phyloP scores from a whole-genome alignment of 2,888 invertebrate genomes.

The Chaitophorus viminalis region DNA sequence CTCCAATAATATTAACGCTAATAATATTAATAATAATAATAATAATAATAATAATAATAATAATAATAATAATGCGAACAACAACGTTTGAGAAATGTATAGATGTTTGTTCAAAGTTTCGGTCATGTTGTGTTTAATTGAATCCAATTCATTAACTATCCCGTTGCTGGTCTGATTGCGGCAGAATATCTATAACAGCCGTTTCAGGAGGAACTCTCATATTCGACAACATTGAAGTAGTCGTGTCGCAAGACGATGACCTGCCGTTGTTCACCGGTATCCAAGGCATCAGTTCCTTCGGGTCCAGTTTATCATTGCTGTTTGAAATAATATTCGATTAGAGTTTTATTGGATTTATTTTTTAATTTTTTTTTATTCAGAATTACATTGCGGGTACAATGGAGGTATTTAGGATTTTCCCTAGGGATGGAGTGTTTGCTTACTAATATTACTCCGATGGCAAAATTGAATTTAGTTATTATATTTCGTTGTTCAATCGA shows the following conservation, averaged over 20 bases:
- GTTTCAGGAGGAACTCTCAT: neutral
- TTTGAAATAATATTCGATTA: neutral
- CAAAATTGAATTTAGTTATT: no score
- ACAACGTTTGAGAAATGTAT: neutral
- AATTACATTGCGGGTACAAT: no score
- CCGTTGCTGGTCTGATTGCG: neutral
- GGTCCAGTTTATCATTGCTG: constrained; percentile 28
- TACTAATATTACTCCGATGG: no score
- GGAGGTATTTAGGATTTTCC: no score
- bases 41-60: neutral
- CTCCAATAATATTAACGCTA: neutral
- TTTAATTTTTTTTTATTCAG: neutral
- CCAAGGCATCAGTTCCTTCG: constrained; percentile 57
- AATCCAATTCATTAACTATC: neutral
- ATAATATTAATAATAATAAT: neutral
- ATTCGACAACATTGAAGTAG: constrained; percentile 33
- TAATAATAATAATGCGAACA: neutral
- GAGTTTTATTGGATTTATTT: neutral
- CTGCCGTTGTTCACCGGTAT: constrained; percentile 42
- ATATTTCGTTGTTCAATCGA: no score
- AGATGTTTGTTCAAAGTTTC: neutral
- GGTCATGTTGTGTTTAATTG: neutral
- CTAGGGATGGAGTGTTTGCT: no score
- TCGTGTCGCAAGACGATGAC: constrained; percentile 44
- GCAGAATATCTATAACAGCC: neutral